Base-by-base conservation (phyloP, 1,140 invertebrate species). In the Scaptomyza hsui region DNA sequence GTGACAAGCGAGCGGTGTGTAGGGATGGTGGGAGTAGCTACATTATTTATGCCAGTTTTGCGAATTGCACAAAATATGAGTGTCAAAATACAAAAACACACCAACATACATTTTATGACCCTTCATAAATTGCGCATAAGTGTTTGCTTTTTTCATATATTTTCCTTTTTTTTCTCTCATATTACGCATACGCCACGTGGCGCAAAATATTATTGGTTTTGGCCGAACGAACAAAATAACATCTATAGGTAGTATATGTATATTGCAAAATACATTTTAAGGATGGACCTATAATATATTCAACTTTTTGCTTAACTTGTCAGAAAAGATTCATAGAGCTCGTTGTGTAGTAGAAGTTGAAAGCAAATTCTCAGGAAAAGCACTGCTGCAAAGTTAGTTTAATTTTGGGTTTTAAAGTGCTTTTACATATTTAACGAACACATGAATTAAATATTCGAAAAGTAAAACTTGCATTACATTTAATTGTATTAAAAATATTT, bases 11-110 rank as follows among this genome's bases (percentile, higher is more conserved):
- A 18, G 15, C 18, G 15, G 7, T 16, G 10, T 19, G 24, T 32
- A 12, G 13, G 21, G 15, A 52, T 26, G 12, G 37, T 5, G 13
- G 48, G 18, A 53, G 67, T 53, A 52, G 45, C 64, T 78, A 71
- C 75, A 82, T 83, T 65, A 82, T 71, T 82, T 82, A 82, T 82
- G 65, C 68, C 79, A 82, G 74, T 78, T 73, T 81, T 78, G 77
- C 74, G 78, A 81, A 77, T 77, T 60, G 44, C 59, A 44, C 42
- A 56, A 67, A 65, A 71, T 65, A 65, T 65, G 68, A 71, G 52
- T 19, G 26, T 29, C 26, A 52, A 48, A 47, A 56, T 35, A 47
- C 13, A 21, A 21, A 21, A 21, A 21, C 19, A 21, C 19, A 51
- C n/a, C n/a, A n/a, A n/a, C 64, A 52, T 60, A 60, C 59, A 79